Evolutionary conservation across 2,797 vertebrate genomes (phyloP), one percentile per base, ranked within the genome.

Genomic region (Cyprinella venusta): DNA sequence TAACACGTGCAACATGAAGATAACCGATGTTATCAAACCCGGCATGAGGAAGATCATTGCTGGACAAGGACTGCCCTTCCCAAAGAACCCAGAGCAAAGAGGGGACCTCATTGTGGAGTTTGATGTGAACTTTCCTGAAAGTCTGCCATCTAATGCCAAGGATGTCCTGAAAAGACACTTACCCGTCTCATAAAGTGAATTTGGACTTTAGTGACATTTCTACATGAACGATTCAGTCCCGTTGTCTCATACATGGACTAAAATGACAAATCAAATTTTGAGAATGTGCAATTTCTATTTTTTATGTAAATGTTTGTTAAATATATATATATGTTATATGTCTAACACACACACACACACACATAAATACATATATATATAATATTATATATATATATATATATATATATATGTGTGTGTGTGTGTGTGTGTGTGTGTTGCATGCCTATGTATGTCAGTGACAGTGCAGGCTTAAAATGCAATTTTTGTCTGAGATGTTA

Each of bases 91-190:
- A 0, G 96, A 98, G 85, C 97, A 98, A 89, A 95, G 97, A 88
- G 98, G 98, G 85, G 98, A 99, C 88, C 96, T 99, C 88, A 95
- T 99, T 91, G 97, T 99, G 92, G 98, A 99, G 90, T 99, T 99
- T 92, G 97, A 99, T 36, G 97, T 99, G 80, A 94, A 95, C 91
- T 99, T 99, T 90, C 98, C 98, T 0, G 98, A 99, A 30, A 93
- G 91, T 88, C 94, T 99, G 92, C 95, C 98, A 19, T 91, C 96
- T 85, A 96, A 97, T 30, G 97, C 98, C 89, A 99, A 97, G 95
- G 98, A 99, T 88, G 95, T 99, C 89, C 95, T 99, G 90, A 98
- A 97, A 89, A 95, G 97, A 88, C 98, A 99, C 92, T 96, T 99
- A 90, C 98, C 98, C 26, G 93, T 96, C 89, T 99, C 97, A 56